phyloP scores from a whole-genome alignment of 2,888 invertebrate species.

The Tinea semifulvella region DNA sequence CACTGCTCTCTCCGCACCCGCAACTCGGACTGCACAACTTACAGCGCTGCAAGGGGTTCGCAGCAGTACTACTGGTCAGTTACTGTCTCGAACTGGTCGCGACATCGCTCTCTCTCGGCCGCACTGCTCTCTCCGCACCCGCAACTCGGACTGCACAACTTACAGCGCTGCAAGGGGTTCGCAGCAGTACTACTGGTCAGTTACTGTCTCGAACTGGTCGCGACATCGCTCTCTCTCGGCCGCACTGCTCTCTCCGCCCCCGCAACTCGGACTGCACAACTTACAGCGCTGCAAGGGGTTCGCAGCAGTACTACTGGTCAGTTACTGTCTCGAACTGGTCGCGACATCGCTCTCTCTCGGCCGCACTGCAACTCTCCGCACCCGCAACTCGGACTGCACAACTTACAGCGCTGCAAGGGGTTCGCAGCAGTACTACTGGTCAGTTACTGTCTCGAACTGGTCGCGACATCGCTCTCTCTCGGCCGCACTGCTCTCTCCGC shows the following conservation, averaged over 20 bases:
- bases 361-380: too few species aligned
- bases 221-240: conserved; percentile 71
- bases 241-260: conserved; percentile 72
- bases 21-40: conserved; percentile 84
- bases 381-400: conserved; percentile 80
- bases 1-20: conserved; percentile 73
- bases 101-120: conserved; percentile 70
- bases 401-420: conserved; percentile 87
- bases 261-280: conserved; percentile 82
- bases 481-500: conserved; percentile 70
- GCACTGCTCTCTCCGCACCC: conserved; percentile 74
- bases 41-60: conserved; percentile 87
- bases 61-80: conserved; percentile 81
- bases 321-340: too few species aligned
- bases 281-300: conserved; percentile 89
- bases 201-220: too few species aligned
- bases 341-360: too few species aligned
- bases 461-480: conserved; percentile 73
- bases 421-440: conserved; percentile 82
- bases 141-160: conserved; percentile 82
- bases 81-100: too few species aligned
- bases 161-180: conserved; percentile 88
- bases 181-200: conserved; percentile 81
- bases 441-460: too few species aligned
- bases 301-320: conserved; percentile 80